Conservation (phyloP, 2,888 invertebrate genomes). For the Cheilosia grossa region DNA sequence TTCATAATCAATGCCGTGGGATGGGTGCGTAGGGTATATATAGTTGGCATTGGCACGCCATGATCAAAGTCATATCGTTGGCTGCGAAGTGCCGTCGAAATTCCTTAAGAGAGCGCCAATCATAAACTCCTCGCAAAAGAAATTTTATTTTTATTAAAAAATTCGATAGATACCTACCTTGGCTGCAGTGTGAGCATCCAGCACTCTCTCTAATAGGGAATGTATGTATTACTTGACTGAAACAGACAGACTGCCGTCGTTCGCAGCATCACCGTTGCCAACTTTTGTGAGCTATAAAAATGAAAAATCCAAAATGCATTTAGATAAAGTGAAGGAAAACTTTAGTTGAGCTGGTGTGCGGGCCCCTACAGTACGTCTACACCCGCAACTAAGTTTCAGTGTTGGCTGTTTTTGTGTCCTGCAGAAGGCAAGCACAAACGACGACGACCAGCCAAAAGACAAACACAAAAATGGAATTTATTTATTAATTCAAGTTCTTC, state of each 20-base stretch:
- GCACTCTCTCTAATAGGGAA: slow-evolving; percentile 15
- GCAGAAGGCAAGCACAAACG: slow-evolving; percentile 19
- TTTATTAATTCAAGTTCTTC: slow-evolving; percentile 69
- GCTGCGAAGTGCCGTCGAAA: background rate
- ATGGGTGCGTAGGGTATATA: too few relatives aligned
- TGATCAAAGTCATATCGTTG: slow-evolving; percentile 30
- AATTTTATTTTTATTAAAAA: slow-evolving; percentile 45
- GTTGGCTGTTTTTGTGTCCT: slow-evolving; percentile 31
- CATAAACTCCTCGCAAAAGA: slow-evolving; percentile 24
- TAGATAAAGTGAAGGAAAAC: slow-evolving; percentile 60
- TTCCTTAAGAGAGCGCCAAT: slow-evolving; percentile 11
- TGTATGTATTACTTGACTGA: slow-evolving; percentile 23
- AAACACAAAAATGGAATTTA: slow-evolving; percentile 72
- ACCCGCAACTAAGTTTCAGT: background rate
- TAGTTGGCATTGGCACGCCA: background rate
- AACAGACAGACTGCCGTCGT: background rate
- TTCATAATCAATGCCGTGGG: slow-evolving; percentile 21
- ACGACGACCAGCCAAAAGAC: slow-evolving; percentile 43
- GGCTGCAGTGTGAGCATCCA: background rate
- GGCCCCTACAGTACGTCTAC: background rate
- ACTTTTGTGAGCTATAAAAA: slow-evolving; percentile 59
- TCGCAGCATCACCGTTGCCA: background rate
- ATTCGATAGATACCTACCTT: background rate
- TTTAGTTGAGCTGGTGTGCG: slow-evolving; percentile 22
- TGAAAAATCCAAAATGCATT: slow-evolving; percentile 63